Conservation (phyloP, 2,113 vertebrate species). For the Myanophis thanlyinensis region DNA sequence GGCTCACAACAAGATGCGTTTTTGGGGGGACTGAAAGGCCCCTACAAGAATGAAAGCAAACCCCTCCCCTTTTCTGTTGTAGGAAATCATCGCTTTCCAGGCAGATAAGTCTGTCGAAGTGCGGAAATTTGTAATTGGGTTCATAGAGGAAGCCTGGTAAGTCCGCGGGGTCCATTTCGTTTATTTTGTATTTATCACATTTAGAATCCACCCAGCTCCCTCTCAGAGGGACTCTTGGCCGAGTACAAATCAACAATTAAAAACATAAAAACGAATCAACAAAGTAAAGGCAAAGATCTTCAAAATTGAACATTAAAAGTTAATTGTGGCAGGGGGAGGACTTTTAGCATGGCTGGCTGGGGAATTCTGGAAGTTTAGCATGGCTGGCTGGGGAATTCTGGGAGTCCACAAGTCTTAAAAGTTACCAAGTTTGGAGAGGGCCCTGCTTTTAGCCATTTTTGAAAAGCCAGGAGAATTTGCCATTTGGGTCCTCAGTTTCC, state of each 20-base stretch:
- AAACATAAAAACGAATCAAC: neutral
- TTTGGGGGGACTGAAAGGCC: neutral
- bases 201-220: neutral
- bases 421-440: neutral
- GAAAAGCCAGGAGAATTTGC: neutral
- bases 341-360: neutral
- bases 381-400: neutral
- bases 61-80: neutral
- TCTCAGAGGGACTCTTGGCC: neutral
- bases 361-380: neutral
- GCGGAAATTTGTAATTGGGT: constrained; percentile 91
- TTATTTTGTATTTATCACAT: neutral
- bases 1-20: neutral
- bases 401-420: neutral
- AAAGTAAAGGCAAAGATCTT: neutral
- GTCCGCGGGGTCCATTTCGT: constrained; percentile 15
- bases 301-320: neutral
- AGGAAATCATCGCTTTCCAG: constrained; percentile 95
- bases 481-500: too few species aligned
- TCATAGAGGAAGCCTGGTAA: constrained; percentile 94
- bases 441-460: neutral
- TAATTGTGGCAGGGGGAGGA: neutral
- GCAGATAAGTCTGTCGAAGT: constrained; percentile 91
- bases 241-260: neutral
- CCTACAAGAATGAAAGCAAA: fast-evolving